Evolutionary conservation across 2,797 vertebrate genomes (phyloP).

Genomic region (Sebastes goodei): DNA sequence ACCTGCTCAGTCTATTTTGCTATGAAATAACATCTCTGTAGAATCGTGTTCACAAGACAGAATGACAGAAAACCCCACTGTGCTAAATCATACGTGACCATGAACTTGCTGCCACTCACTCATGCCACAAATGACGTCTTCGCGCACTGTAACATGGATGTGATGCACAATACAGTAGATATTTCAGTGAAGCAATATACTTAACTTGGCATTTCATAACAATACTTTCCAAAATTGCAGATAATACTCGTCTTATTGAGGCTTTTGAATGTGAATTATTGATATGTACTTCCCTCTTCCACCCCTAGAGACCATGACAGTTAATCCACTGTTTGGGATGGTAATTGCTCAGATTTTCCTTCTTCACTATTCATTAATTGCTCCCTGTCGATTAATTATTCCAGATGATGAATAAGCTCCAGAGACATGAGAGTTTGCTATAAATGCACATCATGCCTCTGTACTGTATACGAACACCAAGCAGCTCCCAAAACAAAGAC

Average conservation of each 20-base stretch:
- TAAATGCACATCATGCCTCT: not conserved
- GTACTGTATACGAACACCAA: conserved; percentile 6
- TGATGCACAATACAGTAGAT: not conserved
- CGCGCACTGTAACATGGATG: not conserved
- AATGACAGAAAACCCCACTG: not conserved
- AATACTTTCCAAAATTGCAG: not conserved
- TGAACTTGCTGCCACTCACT: not conserved
- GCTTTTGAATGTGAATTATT: conserved; percentile 36
- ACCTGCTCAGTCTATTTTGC: not conserved
- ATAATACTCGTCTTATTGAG: not conserved
- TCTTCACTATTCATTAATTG: conserved; percentile 56
- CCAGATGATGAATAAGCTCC: conserved; percentile 57
- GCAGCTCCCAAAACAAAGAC: conserved; percentile 16
- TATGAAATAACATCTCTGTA: not conserved
- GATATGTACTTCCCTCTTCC: conserved; percentile 39
- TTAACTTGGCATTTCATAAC: not conserved
- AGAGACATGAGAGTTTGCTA: conserved; percentile 39
- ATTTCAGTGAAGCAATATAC: not conserved
- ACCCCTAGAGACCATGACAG: conserved; percentile 36
- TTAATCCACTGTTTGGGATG: conserved; percentile 66
- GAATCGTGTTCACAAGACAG: not conserved
- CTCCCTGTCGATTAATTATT: conserved; percentile 73
- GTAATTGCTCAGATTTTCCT: conserved; percentile 61
- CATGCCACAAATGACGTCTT: not conserved
- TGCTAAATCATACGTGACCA: not conserved